These are phyloP conservation scores for Diploptera punctata DNA, from an alignment of 2,888 invertebrate species.

Conservation along the genomic window DNA sequence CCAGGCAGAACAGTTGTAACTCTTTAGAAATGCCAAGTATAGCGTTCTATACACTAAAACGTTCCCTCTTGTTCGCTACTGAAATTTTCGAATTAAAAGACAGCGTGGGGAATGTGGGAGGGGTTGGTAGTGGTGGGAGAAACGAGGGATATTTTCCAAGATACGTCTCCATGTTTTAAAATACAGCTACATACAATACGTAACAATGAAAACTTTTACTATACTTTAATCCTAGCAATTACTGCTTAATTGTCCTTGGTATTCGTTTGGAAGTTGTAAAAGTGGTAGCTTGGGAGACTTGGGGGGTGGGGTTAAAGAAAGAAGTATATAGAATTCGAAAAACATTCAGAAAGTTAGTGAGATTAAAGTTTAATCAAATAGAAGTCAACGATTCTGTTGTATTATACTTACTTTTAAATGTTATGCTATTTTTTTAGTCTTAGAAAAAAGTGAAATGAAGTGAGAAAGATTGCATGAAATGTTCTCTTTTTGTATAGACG, in stretches of 20 bases:
- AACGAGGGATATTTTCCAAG: too few relatives aligned
- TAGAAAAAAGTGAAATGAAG: too few relatives aligned
- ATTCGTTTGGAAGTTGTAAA: too few relatives aligned
- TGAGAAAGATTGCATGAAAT: too few relatives aligned
- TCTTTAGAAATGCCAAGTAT: conserved; percentile 18
- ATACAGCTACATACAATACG: conserved; percentile 22
- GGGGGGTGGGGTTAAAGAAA: too few relatives aligned
- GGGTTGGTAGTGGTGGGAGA: too few relatives aligned
- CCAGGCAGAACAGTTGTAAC: neutral
- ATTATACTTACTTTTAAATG: too few relatives aligned
- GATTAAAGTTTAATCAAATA: conserved; percentile 20
- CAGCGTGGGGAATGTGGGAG: too few relatives aligned
- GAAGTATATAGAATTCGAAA: neutral
- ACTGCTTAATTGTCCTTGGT: conserved; percentile 27
- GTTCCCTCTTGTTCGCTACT: neutral
- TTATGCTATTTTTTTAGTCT: too few relatives aligned
- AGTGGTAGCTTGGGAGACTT: too few relatives aligned
- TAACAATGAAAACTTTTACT: conserved; percentile 21
- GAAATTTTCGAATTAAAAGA: conserved; percentile 13
- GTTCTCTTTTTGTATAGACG: too few relatives aligned
- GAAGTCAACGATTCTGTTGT: neutral
- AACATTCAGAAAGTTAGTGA: neutral
- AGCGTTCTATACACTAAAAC: neutral
- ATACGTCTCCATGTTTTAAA: too few relatives aligned
- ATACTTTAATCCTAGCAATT: conserved; percentile 24